A percentile compares a stretch with the other conserved stretches of the same genome.
Conservation (phyloP, 1,140 invertebrate genomes). For the Drosophila ogumai region DNA sequence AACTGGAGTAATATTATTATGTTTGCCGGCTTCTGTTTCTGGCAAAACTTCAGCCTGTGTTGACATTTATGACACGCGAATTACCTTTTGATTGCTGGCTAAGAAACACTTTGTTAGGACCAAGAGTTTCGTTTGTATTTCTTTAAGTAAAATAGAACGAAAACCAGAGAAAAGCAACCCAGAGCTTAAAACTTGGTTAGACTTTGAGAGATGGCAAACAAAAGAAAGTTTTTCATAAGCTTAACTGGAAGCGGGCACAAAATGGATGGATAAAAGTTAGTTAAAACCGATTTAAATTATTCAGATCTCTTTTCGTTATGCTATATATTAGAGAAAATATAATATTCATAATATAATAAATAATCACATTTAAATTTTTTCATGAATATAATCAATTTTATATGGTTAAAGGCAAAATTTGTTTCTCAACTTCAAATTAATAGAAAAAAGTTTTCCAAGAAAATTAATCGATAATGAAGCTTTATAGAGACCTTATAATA, state of each 20-base stretch:
- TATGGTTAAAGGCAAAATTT: too few relatives aligned
- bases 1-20: conserved; percentile 36
- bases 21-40: conserved; percentile 19
- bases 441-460: too few relatives aligned
- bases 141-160: conserved; percentile 1
- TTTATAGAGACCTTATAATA: too few relatives aligned
- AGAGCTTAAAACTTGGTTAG: conserved; percentile 12
- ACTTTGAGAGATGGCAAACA: conserved; percentile 3
- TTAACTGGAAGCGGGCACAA: conserved; percentile 1
- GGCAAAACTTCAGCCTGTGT: conserved; percentile 13
- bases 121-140: neutral
- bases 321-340: neutral
- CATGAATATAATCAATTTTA: too few relatives aligned
- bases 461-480: too few relatives aligned
- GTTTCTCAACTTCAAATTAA: neutral
- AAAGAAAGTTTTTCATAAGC: neutral
- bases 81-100: conserved; percentile 33
- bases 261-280: conserved; percentile 6
- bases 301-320: neutral
- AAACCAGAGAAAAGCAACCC: neutral
- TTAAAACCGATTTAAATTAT: conserved; percentile 1
- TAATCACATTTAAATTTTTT: too few relatives aligned
- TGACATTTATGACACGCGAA: conserved; percentile 36
- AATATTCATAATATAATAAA: too few relatives aligned
- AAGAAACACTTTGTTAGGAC: conserved; percentile 5